Percentiles rank a stretch among this genome's conserved stretches.
Evolutionary conservation across 2,888 invertebrate genomes (phyloP).

Genomic region (Elysia crispata): DNA sequence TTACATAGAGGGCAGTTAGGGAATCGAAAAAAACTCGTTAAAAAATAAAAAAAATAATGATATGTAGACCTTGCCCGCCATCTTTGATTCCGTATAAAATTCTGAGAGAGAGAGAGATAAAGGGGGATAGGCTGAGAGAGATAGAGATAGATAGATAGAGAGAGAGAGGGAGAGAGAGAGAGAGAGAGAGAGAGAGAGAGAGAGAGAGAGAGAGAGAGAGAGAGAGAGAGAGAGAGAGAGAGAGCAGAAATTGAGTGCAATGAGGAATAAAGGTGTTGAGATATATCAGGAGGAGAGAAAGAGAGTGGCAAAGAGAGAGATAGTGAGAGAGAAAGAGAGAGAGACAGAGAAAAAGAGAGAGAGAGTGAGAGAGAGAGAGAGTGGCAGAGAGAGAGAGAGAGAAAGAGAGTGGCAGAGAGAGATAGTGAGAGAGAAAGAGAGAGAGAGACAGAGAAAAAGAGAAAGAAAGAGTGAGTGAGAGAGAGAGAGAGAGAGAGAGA

Average conservation of each 20-base stretch:
- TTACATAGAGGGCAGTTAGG: too few species aligned
- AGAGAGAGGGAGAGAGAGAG: slow-evolving; percentile 1
- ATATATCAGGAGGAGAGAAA: background rate
- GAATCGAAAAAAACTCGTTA: too few species aligned
- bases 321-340: background rate
- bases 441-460: background rate
- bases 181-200: background rate
- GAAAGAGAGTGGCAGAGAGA: slow-evolving; percentile 26
- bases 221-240: slow-evolving; percentile 4
- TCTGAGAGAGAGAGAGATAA: too few species aligned
- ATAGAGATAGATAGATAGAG: too few species aligned
- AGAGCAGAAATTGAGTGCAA: too few species aligned
- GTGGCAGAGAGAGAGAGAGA: slow-evolving; percentile 29
- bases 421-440: slow-evolving; percentile 28
- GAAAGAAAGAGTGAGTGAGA: too few species aligned
- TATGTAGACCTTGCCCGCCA: too few species aligned
- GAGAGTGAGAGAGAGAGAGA: background rate
- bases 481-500: background rate
- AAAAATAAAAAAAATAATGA: too few species aligned
- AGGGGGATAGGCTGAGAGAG: background rate
- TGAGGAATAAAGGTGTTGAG: too few species aligned
- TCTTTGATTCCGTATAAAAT: too few species aligned
- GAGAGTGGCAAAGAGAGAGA: background rate
- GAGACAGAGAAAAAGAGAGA: slow-evolving; percentile 23
- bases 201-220: background rate